Percentiles rank a stretch among this genome's conserved stretches.
Evolutionary conservation across 1,140 invertebrate genomes (phyloP).

Genomic region (Scylla paramamosain): DNA sequence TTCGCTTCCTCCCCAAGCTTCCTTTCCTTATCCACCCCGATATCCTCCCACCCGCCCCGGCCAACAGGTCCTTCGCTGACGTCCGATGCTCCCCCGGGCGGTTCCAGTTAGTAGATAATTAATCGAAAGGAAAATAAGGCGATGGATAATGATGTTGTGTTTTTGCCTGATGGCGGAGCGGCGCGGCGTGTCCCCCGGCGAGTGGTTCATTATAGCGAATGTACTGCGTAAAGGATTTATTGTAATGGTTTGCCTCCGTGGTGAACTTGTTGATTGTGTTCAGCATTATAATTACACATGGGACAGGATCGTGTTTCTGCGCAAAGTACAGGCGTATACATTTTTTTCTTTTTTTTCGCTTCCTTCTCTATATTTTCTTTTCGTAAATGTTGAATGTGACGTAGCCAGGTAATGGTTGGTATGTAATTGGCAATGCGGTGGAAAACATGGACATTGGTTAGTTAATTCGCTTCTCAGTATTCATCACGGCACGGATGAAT

Average conservation of each 20-base stretch:
- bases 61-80: neutral
- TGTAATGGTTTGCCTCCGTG: neutral
- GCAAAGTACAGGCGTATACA: too few species aligned
- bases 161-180: neutral
- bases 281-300: neutral
- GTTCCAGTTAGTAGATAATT: neutral
- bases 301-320: too few species aligned
- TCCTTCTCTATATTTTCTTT: neutral
- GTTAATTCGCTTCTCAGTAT: too few species aligned
- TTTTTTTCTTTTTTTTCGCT: neutral
- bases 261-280: neutral
- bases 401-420: too few species aligned
- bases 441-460: too few species aligned
- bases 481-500: too few species aligned
- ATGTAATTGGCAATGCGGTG: too few species aligned
- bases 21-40: neutral
- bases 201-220: neutral
- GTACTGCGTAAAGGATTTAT: slow-evolving; percentile 12
- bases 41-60: neutral
- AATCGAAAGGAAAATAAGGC: slow-evolving; percentile 13
- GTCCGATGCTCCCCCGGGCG: neutral
- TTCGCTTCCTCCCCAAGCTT: neutral
- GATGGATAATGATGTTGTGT: slow-evolving; percentile 3
- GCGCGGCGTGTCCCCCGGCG: neutral
- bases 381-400: neutral